phyloP scores from a whole-genome alignment of 2,113 vertebrate genomes.

The Labrus mixtus region DNA sequence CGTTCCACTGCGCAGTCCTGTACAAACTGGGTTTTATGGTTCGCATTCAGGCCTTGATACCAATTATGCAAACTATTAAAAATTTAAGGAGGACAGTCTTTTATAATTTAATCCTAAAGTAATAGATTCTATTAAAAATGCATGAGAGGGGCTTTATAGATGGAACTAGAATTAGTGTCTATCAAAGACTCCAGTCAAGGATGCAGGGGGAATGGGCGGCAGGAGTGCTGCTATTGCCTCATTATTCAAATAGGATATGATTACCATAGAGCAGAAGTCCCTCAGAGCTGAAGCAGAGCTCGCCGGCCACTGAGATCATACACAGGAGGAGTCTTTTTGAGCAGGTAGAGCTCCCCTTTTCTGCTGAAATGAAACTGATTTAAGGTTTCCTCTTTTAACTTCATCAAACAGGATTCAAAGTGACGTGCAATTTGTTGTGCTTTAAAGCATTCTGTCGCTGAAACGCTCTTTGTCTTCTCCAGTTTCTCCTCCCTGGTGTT shows the following conservation, averaged over 20 bases:
- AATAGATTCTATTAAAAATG: slow-evolving; percentile 89
- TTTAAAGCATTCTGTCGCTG: slow-evolving; percentile 29
- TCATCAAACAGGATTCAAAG: slow-evolving; percentile 41
- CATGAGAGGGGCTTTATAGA: slow-evolving; percentile 87
- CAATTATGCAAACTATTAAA: slow-evolving; percentile 89
- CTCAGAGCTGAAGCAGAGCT: slow-evolving; percentile 61
- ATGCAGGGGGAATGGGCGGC: slow-evolving; percentile 77
- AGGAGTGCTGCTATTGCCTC: slow-evolving; percentile 76
- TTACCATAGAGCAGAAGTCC: slow-evolving; percentile 74
- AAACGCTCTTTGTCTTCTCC: slow-evolving; percentile 45
- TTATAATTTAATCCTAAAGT: slow-evolving; percentile 90
- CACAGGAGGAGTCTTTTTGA: slow-evolving; percentile 26
- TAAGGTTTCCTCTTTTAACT: slow-evolving; percentile 53
- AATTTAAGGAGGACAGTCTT: slow-evolving; percentile 87
- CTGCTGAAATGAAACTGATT: slow-evolving; percentile 50
- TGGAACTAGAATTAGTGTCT: slow-evolving; percentile 87
- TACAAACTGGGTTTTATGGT: slow-evolving; percentile 81
- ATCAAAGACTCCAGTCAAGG: slow-evolving; percentile 84
- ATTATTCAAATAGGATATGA: slow-evolving; percentile 85
- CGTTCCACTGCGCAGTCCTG: slow-evolving; percentile 60
- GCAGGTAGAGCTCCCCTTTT: slow-evolving; percentile 20
- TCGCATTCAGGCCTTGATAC: slow-evolving; percentile 80
- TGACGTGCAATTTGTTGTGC: slow-evolving; percentile 38
- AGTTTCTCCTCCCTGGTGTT: slow-evolving; percentile 56
- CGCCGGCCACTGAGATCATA: slow-evolving; percentile 58